Evolutionary conservation across 2,888 invertebrate genomes (phyloP), one percentile per base, ranked within the genome.

Genomic region (Caenorhabditis parvicauda): DNA sequence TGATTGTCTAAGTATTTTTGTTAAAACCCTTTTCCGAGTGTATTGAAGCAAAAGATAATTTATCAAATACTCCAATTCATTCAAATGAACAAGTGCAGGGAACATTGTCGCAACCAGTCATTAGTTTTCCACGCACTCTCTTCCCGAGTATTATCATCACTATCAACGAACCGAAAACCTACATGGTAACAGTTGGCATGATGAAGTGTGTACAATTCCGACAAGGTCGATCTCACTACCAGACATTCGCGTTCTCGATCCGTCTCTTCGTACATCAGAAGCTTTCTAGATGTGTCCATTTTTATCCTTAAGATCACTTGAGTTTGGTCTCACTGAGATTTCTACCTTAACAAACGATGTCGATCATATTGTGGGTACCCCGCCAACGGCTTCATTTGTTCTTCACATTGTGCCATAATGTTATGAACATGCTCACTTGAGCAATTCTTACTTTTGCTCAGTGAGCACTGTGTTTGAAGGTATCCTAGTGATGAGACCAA

Each of bases 211-310:
- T 68, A 71, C 41, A 71, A 54, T 41, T 71, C 71, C 6, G 66
- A 61, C n/a, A 71, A 55, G 27, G 63, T 61, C 3, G 71, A 68
- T 37, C 71, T 47, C 3, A 71, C 64, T 5, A 63, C 60, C 0
- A 71, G 58, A 47, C 71, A 71, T 47, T 68, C 68, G n/a, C 71
- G 53, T 12, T 68, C 68, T 54, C 59, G 59, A 48, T 71, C 67
- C 4, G 71, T 71, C 37, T 68, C 63, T 3, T 58, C 47, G 37
- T 68, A 68, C 53, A 56, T 54, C 35, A 68, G 38, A 22, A 71
- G 58, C 17, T 64, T 68, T 44, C 59, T 68, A 0, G 71, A 62
- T 9, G 68, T 71, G 54, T 71, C 71, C 46, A 71, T 56, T 59
- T 71, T 68, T 12, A 71, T 68, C 55, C 71, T 70, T 57, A 27